Evolutionary conservation across 2,888 invertebrate genomes (phyloP).

Genomic region (Polyommatus icarus): DNA sequence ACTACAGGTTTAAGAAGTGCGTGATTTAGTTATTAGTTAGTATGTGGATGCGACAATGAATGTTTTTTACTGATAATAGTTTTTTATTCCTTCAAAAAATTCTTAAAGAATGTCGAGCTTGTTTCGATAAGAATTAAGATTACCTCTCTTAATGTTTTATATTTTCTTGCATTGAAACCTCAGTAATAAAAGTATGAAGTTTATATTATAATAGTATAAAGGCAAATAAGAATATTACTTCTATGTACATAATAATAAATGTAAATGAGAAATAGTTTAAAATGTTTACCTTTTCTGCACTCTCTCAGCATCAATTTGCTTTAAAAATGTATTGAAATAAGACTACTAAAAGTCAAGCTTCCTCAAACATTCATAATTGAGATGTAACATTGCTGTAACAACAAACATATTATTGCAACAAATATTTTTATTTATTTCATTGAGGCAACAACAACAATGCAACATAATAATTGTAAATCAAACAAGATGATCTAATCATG

Average conservation of each 20-base stretch:
- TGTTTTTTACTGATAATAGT: neutral
- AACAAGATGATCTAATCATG: slow-evolving; percentile 1
- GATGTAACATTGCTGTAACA: slow-evolving; percentile 7
- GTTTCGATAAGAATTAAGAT: neutral
- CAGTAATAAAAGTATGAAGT: too few species aligned
- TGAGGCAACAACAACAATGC: neutral
- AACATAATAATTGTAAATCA: neutral
- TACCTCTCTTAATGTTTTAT: too few species aligned
- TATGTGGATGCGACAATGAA: neutral
- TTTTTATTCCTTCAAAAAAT: neutral
- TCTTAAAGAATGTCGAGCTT: neutral
- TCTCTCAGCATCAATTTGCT: too few species aligned
- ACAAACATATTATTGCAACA: neutral
- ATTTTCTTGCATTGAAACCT: too few species aligned
- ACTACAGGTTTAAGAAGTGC: slow-evolving; percentile 77
- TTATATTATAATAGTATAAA: too few species aligned
- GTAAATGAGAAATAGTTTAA: too few species aligned
- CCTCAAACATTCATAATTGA: neutral
- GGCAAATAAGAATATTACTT: too few species aligned
- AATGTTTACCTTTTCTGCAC: too few species aligned
- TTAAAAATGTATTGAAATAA: neutral
- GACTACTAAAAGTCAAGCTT: neutral
- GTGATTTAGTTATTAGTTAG: slow-evolving; percentile 38
- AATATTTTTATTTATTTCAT: slow-evolving; percentile 1
- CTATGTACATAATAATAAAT: too few species aligned